Evolutionary conservation across 2,797 vertebrate species (phyloP).

Genomic region (Enteromius unitaeniatus): DNA sequence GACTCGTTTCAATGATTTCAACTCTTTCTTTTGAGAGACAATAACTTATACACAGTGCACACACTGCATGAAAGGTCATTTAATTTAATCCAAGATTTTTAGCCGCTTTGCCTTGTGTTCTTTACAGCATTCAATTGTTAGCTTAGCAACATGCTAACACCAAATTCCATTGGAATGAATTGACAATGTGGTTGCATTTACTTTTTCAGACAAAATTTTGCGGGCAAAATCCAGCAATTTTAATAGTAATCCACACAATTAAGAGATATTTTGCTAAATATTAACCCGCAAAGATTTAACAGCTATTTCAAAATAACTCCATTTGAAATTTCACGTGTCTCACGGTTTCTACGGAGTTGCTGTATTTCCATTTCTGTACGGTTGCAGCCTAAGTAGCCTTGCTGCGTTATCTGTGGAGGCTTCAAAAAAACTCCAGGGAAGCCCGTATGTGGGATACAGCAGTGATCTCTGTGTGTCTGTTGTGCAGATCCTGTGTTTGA

Average conservation of each 20-base stretch:
- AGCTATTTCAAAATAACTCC: not conserved
- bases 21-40: too few relatives aligned
- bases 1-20: too few relatives aligned
- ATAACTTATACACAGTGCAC: too few relatives aligned
- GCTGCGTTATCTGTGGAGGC: not conserved
- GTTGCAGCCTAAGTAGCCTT: not conserved
- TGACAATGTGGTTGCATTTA: not conserved
- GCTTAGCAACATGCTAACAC: not conserved
- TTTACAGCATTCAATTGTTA: not conserved
- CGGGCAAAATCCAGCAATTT: not conserved
- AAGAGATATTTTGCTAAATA: not conserved
- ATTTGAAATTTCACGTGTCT: not conserved
- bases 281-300: not conserved
- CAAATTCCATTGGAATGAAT: not conserved
- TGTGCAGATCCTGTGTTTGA: slow-evolving; percentile 93
- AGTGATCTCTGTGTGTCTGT: slow-evolving; percentile 17
- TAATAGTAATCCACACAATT: not conserved
- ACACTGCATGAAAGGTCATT: too few relatives aligned
- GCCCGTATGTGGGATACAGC: not conserved
- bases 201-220: not conserved
- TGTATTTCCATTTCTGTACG: not conserved
- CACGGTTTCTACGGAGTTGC: not conserved
- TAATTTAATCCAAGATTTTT: not conserved
- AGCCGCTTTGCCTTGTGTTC: not conserved
- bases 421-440: not conserved